Base-by-base conservation (phyloP, 2,888 invertebrate species). In the Netelia fuscicornis region DNA sequence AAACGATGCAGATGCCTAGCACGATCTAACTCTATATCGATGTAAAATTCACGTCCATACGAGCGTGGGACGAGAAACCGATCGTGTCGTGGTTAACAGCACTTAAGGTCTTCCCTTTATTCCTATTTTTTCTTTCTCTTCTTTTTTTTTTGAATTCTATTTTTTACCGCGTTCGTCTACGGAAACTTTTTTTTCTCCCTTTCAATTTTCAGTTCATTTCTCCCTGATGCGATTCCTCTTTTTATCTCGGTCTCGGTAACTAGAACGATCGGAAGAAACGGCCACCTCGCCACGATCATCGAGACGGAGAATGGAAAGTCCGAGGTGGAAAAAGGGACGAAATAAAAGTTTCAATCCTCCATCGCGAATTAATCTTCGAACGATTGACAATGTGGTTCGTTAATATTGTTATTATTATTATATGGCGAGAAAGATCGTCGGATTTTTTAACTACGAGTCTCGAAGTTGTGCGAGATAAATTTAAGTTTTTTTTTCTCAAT, bases 61-160 rank as follows among this genome's bases (percentile, higher is more conserved):
- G 48, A 48, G 2, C 9, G 48, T 13, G 17, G 17, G 20, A 56
- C 17, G 70, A 64, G 65, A 42, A 77, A 17, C 58, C 81, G 84
- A 84, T 84, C 81, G 30, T 30, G 52, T 82, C 68, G 86, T 70
- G 79, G 83, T 77, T 84, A 62, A 37, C 79, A 81, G 82, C 81
- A 86, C 84, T 84, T 77, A 78, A 64, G 67, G 48, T 71, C 81
- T 52, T 6, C 30, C 54, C 72, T 52, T 20, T 65, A 64, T 58
- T 80, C 60, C 62, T 48, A 52, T n/a, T 77, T 30, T 58, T 58
- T 44, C 20, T 71, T 17, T 17, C 17, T 17, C 65, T 10, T 17
- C 25, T 44, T 37, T 52, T 25, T 44, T 58, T 30, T 13, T 11
- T 54, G 60, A 48, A 2, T 56, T 56, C 58, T 56, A 62, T 52